phyloP scores from a whole-genome alignment of 2,888 invertebrate genomes.

The Temnothorax ravouxi region DNA sequence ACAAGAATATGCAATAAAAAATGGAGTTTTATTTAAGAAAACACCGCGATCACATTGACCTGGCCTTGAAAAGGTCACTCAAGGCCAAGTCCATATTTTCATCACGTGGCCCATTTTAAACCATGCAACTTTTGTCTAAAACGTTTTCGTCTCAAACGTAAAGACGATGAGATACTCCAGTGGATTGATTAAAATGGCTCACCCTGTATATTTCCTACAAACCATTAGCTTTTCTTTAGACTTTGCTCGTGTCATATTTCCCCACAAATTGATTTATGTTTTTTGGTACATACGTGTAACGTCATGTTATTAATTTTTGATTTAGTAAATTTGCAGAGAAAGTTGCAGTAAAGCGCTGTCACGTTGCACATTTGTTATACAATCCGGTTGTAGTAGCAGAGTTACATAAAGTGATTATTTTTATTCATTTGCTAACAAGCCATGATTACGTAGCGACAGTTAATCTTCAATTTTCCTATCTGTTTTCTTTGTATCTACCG shows the following conservation, averaged over 20 bases:
- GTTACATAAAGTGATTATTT: conserved; percentile 49
- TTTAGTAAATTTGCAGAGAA: conserved; percentile 32
- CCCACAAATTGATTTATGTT: background rate
- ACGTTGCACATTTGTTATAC: conserved; percentile 40
- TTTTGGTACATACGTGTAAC: background rate
- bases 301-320: conserved; percentile 28
- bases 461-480: conserved; percentile 26
- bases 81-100: too few species aligned
- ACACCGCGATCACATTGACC: too few species aligned
- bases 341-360: conserved; percentile 24
- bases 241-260: background rate
- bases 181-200: too few species aligned
- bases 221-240: background rate
- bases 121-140: too few species aligned
- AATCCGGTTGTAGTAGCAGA: conserved; percentile 28
- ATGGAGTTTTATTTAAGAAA: too few species aligned
- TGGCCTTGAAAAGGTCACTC: too few species aligned
- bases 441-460: conserved; percentile 14
- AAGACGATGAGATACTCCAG: too few species aligned
- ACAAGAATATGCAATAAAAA: too few species aligned
- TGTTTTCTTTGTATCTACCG: background rate
- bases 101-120: too few species aligned
- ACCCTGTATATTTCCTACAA: background rate
- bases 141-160: too few species aligned
- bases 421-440: conserved; percentile 42